Evolutionary conservation across 2,888 invertebrate species (phyloP).

Genomic region (Linnaemya tessellans): DNA sequence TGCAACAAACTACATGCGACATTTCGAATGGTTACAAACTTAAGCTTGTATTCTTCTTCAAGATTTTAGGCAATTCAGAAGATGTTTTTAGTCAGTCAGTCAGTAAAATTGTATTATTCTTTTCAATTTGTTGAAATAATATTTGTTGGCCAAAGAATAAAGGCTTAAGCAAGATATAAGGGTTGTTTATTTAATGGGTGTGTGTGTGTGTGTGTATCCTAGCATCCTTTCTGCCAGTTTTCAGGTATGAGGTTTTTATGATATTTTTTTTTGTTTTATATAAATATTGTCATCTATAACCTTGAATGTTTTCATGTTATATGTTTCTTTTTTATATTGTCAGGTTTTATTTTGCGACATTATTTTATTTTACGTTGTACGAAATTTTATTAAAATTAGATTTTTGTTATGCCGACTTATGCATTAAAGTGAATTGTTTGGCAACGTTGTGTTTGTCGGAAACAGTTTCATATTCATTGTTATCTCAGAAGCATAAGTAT

Average conservation of each 20-base stretch:
- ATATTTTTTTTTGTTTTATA: slow-evolving; percentile 11
- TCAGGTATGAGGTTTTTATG: slow-evolving; percentile 13
- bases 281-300: slow-evolving; percentile 14
- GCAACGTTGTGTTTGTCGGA: slow-evolving; percentile 22
- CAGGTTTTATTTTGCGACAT: slow-evolving; percentile 44
- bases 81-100: slow-evolving; percentile 22
- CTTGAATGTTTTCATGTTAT: slow-evolving; percentile 41
- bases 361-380: background rate
- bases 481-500: slow-evolving; percentile 41
- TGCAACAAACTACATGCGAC: slow-evolving; percentile 28
- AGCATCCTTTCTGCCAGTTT: slow-evolving; percentile 23
- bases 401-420: slow-evolving; percentile 2
- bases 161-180: slow-evolving; percentile 57
- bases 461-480: slow-evolving; percentile 39
- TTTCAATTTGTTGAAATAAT: slow-evolving; percentile 40
- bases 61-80: slow-evolving; percentile 26
- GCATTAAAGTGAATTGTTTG: slow-evolving; percentile 17
- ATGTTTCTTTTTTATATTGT: slow-evolving; percentile 36
- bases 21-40: slow-evolving; percentile 10
- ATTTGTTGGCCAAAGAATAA: slow-evolving; percentile 35
- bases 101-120: slow-evolving; percentile 30
- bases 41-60: background rate
- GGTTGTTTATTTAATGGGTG: slow-evolving; percentile 43
- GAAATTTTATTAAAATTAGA: slow-evolving; percentile 47
- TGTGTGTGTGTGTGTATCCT: background rate